These are phyloP conservation scores for Leucophenga montana DNA, from an alignment of 2,888 invertebrate genomes.

Conservation along the genomic window DNA sequence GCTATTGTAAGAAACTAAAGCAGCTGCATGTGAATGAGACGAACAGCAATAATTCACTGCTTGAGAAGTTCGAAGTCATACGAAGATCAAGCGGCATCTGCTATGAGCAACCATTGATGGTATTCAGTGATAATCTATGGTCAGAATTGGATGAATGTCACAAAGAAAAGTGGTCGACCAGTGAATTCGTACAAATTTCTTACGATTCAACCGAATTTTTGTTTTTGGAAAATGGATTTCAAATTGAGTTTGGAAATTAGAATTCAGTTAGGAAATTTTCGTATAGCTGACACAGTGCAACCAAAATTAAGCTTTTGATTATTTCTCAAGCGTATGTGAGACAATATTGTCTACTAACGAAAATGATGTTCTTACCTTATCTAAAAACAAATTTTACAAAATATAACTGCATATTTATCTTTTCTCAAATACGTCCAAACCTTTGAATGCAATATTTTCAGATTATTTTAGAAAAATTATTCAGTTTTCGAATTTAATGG, in stretches of 20 bases:
- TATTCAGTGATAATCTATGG: slow-evolving; percentile 54
- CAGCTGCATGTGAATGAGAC: slow-evolving; percentile 48
- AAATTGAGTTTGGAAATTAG: slow-evolving; percentile 51
- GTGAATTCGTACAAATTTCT: slow-evolving; percentile 47
- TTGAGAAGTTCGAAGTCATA: slow-evolving; percentile 44
- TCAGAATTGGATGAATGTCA: slow-evolving; percentile 37
- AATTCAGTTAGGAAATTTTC: no score
- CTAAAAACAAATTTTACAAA: no score
- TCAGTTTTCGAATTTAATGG: no score
- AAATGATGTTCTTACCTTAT: no score
- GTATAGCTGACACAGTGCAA: no score
- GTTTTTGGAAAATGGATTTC: slow-evolving; percentile 60
- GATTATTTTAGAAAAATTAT: no score
- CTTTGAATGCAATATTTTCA: no score
- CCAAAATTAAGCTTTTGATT: no score
- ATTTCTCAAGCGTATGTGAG: no score
- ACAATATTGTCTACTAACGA: no score
- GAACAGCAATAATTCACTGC: slow-evolving; percentile 47
- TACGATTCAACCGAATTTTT: slow-evolving; percentile 51
- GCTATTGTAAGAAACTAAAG: slow-evolving; percentile 46
- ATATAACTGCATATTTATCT: no score
- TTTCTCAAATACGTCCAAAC: no score
- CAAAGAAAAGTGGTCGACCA: slow-evolving; percentile 39
- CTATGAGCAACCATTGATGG: slow-evolving; percentile 40
- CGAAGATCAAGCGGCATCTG: slow-evolving; percentile 42